Evolutionary conservation across 1,140 invertebrate genomes (phyloP), one percentile per base, ranked within the genome.

Genomic region (Tigriopus japonicus): DNA sequence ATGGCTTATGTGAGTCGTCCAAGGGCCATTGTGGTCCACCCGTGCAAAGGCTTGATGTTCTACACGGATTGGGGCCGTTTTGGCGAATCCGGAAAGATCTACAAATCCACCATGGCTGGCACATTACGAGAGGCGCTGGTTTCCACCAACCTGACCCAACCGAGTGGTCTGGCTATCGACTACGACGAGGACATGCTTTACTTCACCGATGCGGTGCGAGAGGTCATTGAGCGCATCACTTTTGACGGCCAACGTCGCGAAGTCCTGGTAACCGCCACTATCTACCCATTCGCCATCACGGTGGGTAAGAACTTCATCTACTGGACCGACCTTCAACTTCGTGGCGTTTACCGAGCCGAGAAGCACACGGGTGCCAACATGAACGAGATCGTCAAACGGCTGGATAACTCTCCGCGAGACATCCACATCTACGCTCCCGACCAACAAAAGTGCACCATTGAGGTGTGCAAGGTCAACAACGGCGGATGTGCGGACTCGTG

Each of bases 281-380:
- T 95, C 62, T 94, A 96, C 78, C 92, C 92, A 7, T 96, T 94
- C 70, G 90, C 90, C 0, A 87, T 98, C 13, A 92, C 90, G 0
- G 85, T 96, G 0, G 87, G 83, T 71, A 77, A 84, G 21, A 81
- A 89, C 67, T 91, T 90, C 69, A 93, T 98, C 53, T 98, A 96
- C 71, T 95, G 94, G 90, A 97, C 93, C 0, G 95, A 98, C 72
- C 76, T 97, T 41, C 91, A 93, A 69, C 70, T 95, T 0, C 75
- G 89, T 23, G 93, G 93, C 1, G 89, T 98, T 0, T 98, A 94
- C 67, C 74, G 93, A 58, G 93, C 93, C 0, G 90, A 97, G 67
- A 98, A 98, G 71, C 87, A 95, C 65, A 97, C 93, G 0, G 94
- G 95, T 6, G 86, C 85, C 1, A 86, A 92, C 65, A 89, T 93